Evolutionary conservation across 2,888 invertebrate genomes (phyloP).

Genomic region (Nineta flava): DNA sequence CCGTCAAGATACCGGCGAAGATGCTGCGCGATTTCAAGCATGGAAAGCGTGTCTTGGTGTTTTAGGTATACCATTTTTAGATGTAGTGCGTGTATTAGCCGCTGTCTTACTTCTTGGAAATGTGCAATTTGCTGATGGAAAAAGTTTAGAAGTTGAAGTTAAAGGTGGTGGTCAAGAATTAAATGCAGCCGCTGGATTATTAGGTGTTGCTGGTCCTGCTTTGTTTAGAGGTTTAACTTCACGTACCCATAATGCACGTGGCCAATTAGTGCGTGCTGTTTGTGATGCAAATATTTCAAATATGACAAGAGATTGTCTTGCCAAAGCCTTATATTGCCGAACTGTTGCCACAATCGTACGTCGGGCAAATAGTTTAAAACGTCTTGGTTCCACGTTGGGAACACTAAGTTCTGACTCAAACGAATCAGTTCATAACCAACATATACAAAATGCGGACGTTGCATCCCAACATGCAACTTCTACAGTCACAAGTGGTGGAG

Average conservation of each 20-base stretch:
- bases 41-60: constrained; percentile 87
- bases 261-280: constrained; percentile 63
- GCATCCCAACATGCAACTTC: constrained; percentile 51
- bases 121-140: constrained; percentile 73
- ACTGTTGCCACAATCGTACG: constrained; percentile 89
- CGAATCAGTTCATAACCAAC: constrained; percentile 77
- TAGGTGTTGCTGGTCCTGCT: constrained; percentile 60
- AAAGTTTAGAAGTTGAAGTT: constrained; percentile 53
- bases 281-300: constrained; percentile 78
- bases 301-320: constrained; percentile 74
- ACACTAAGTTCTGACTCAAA: constrained; percentile 84
- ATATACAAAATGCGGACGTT: constrained; percentile 39
- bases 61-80: constrained; percentile 84
- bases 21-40: constrained; percentile 59
- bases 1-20: constrained; percentile 54
- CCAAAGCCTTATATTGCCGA: constrained; percentile 85
- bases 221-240: constrained; percentile 70
- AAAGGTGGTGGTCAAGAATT: constrained; percentile 71
- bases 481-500: constrained; percentile 55
- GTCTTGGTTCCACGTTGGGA: constrained; percentile 62
- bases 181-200: constrained; percentile 68
- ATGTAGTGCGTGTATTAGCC: constrained; percentile 81
- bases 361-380: constrained; percentile 80
- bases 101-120: constrained; percentile 85
- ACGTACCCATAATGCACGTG: constrained; percentile 61